A percentile compares a stretch with the other conserved stretches of the same genome.
Conservation (phyloP, 2,113 vertebrate species). For the Toxotes jaculatrix region DNA sequence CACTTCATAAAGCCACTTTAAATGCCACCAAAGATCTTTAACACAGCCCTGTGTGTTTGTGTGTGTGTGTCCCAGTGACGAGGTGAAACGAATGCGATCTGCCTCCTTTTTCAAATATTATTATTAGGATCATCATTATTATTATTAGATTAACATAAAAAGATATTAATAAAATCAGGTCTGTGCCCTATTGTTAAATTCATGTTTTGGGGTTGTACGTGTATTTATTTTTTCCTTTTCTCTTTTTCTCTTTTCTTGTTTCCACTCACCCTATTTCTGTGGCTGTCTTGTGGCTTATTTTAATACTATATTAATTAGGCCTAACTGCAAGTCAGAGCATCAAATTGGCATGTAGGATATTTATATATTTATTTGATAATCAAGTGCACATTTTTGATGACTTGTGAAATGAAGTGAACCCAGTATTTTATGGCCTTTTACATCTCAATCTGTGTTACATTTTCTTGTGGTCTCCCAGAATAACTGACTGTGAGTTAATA, state of each 20-base stretch:
- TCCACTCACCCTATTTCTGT: neutral
- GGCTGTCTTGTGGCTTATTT: neutral
- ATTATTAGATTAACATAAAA: too few relatives aligned
- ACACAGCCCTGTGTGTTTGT: slow-evolving; percentile 5
- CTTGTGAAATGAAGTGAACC: slow-evolving; percentile 31
- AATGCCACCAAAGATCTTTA: slow-evolving; percentile 60
- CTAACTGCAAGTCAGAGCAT: neutral
- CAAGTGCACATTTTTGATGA: slow-evolving; percentile 9
- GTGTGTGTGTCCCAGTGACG: neutral
- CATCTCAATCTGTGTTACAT: slow-evolving; percentile 52
- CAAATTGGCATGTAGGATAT: neutral
- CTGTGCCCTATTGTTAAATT: neutral
- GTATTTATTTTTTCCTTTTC: neutral
- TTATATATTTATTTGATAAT: slow-evolving; percentile 14
- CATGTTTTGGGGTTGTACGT: neutral
- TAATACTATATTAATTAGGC: neutral
- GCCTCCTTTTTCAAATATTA: neutral
- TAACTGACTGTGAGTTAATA: slow-evolving; percentile 63
- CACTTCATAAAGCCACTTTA: slow-evolving; percentile 53
- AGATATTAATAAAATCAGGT: neutral
- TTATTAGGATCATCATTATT: neutral
- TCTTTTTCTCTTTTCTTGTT: neutral
- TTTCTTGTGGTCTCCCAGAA: slow-evolving; percentile 56
- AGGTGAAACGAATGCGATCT: neutral
- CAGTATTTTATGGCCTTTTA: slow-evolving; percentile 55